Evolutionary conservation across 2,888 invertebrate genomes (phyloP), one percentile per base, ranked within the genome.

Genomic region (Caradrina kadenii): DNA sequence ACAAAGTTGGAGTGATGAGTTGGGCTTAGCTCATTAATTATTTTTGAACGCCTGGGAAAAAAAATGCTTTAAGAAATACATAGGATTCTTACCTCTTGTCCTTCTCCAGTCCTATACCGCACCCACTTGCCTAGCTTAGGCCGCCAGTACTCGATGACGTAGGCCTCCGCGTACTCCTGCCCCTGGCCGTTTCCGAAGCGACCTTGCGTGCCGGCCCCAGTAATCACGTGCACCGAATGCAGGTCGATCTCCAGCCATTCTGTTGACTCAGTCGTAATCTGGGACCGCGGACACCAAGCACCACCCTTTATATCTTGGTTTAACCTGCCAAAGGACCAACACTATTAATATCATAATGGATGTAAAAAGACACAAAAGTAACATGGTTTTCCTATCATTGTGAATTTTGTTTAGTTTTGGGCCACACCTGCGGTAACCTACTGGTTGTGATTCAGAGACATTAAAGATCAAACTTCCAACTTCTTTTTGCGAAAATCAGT

Each of bases 111-210:
- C 76, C 97, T 96, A 93, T 98, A 99, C 26, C 98, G 97, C 83
- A 98, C 97, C 98, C 98, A 98, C 91, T 98, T 98, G 83, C 97
- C 97, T 49, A 98, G 95, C 69, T 97, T 96, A 17, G 98, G 98
- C 80, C 98, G 94, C 97, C 98, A 98, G 92, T 98, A 98, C 88
- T 98, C 98, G 69, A 99, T 92, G 80, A 97, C 96, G 93, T 98
- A 99, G 48, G 97, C 96, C 91, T 98, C 98, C 17, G 98, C 97
- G 93, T 96, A 99, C 92, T 99, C 99, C 84, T 97, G 97, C 42
- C 99, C 99, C 92, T 98, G 97, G 45, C 99, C 98, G 92, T 98
- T 98, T 39, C 99, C 99, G 92, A 98, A 99, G 63, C 99, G 97
- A 35, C 99, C 99, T 94, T 99, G 99, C 0, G 97, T 97, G 81